These are phyloP conservation scores for Agonum fuliginosum DNA, from an alignment of 2,888 invertebrate species.

Conservation along the genomic window DNA sequence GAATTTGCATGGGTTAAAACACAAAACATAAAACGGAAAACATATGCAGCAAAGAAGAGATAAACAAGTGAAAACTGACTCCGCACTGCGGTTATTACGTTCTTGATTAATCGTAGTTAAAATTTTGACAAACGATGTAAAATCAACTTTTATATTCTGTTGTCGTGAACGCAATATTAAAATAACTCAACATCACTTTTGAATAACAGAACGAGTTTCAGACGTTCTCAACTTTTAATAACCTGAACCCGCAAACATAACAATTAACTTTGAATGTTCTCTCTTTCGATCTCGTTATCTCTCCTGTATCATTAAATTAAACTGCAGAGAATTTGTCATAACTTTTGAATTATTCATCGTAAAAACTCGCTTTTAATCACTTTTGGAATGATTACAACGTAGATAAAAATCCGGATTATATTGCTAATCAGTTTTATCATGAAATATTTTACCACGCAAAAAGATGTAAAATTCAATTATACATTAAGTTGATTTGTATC, in stretches of 20 bases:
- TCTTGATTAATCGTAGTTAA: conserved; percentile 36
- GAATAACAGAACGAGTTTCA: conserved; percentile 12
- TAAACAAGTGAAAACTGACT: not conserved
- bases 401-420: not conserved
- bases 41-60: conserved; percentile 9
- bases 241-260: conserved; percentile 20
- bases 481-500: too few species aligned
- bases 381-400: not conserved
- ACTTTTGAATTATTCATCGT: conserved; percentile 15
- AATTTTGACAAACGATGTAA: conserved; percentile 36
- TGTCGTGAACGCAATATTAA: conserved; percentile 25
- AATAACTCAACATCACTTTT: conserved; percentile 33
- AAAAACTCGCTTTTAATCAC: conserved; percentile 14
- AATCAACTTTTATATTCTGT: conserved; percentile 36
- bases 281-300: conserved; percentile 27
- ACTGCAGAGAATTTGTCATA: conserved; percentile 18
- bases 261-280: conserved; percentile 28
- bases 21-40: too few species aligned
- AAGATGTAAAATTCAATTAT: too few species aligned
- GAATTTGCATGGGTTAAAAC: not conserved
- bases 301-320: conserved; percentile 18
- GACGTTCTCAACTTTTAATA: conserved; percentile 31
- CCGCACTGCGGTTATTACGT: not conserved
- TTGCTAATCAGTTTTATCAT: not conserved
- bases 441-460: not conserved